Base-by-base conservation (phyloP, 2,797 vertebrate species). In the Pseudomugil gertrudae region DNA sequence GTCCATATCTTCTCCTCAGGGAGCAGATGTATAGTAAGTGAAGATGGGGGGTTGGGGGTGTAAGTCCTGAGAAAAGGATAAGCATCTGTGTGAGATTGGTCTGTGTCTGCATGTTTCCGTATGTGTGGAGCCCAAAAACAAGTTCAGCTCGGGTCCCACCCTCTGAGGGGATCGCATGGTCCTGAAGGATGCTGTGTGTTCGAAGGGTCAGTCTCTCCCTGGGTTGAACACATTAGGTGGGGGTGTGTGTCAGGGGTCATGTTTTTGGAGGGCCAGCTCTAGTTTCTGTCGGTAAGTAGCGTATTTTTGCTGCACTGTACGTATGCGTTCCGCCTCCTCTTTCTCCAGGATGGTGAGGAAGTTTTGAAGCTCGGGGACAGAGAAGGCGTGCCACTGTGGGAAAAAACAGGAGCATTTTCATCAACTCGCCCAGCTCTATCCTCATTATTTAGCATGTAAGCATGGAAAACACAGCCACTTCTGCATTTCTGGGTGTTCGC, bases 341-440 rank as follows among this genome's bases (percentile, higher is more conserved):
- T 95, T 98, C 70, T 92, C 90, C 90, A 99, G 90, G 84, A 99
- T 97, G 7, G 95, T 91, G 79, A 99, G 85, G 92, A 99, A 99
- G 92, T 99, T 99, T 86, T 98, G 96, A 33, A 99, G 95, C 90
- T 99, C 98, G 0, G 97, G 97, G 76, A 99, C 94, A 8, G 96
- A 98, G 91, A 99, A 99, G 0, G 96, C 96, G 0, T 99, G 95
- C 96, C 96, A 99, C 98, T 99, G 90, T 48, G 21, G 55, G 54
- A 78, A 66, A 3, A 30, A 43, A 15, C 64, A 14, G 58, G 54
- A 61, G 52, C 19, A n/a, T 55, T 32, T 40, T 43, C 9, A n/a
- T 40, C 19, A 40, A 19, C 15, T 43, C n/a, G n/a, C 8, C 40
- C 40, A n/a, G 17, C 38, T 19, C 19, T 2, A 19, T 19, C 40